A percentile compares a stretch with the other conserved stretches of the same genome.
Evolutionary conservation across 2,113 vertebrate species (phyloP).

Genomic region (Parus major): DNA sequence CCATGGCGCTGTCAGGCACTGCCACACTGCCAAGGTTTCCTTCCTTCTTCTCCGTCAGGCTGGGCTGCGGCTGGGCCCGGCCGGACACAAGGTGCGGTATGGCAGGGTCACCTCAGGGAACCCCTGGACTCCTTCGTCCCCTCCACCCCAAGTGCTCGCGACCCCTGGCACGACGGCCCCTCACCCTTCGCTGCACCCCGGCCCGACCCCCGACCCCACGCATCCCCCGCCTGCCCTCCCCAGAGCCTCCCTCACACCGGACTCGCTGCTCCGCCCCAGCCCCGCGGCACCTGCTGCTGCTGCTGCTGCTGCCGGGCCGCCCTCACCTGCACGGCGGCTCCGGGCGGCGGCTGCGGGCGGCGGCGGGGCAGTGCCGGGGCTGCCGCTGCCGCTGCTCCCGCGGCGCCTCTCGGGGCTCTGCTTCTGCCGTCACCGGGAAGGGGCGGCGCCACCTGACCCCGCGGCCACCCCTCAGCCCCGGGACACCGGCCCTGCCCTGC

Average conservation of each 20-base stretch:
- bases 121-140: fast-evolving
- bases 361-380: neutral
- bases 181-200: neutral
- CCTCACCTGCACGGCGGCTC: neutral
- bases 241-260: neutral
- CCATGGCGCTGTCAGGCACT: neutral
- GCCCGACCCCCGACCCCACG: no score
- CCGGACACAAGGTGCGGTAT: neutral
- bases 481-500: neutral
- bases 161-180: neutral
- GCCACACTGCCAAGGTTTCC: neutral
- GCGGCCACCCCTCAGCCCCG: neutral
- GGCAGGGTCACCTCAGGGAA: neutral
- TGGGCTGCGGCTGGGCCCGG: neutral
- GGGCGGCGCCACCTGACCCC: neutral
- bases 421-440: neutral
- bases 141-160: fast-evolving
- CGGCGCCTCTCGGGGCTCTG: neutral
- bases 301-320: neutral
- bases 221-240: neutral
- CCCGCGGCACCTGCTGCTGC: neutral
- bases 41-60: neutral
- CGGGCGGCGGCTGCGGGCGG: neutral
- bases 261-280: neutral
- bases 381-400: neutral